These are phyloP conservation scores for Strigops habroptila DNA, from an alignment of 2,113 vertebrate species.

Conservation along the genomic window DNA sequence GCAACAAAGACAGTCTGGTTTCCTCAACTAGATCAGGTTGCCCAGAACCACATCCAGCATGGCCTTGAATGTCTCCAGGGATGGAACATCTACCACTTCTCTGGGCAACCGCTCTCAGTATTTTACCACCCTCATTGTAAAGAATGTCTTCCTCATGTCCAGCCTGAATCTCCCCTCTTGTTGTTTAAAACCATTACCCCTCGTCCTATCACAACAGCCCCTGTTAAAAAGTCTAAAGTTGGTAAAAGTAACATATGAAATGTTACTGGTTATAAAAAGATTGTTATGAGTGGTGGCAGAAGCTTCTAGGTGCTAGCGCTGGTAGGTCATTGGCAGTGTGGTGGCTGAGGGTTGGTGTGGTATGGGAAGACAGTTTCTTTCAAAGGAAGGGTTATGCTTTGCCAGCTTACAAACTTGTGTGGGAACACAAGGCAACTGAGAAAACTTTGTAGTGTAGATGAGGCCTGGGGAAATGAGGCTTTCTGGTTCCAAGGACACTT, in stretches of 20 bases:
- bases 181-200: background rate
- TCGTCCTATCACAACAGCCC: background rate
- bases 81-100: background rate
- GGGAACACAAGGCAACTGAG: background rate
- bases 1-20: background rate
- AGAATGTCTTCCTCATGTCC: background rate
- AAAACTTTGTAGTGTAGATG: background rate
- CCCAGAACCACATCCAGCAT: background rate
- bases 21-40: background rate
- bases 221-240: background rate
- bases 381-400: background rate
- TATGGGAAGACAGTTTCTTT: background rate
- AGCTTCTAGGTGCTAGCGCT: background rate
- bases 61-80: background rate
- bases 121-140: background rate
- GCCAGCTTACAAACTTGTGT: background rate
- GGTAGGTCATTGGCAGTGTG: background rate
- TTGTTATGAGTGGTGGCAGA: background rate
- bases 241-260: background rate
- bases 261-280: background rate
- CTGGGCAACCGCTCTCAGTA: background rate
- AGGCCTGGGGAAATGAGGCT: slow-evolving; percentile 3
- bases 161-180: background rate
- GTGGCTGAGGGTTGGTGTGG: background rate
- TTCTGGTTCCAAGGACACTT: background rate